Percentiles rank a stretch among this genome's conserved stretches.
These are phyloP conservation scores for Papilio elwesi DNA, from an alignment of 2,888 invertebrate genomes.

Conservation along the genomic window DNA sequence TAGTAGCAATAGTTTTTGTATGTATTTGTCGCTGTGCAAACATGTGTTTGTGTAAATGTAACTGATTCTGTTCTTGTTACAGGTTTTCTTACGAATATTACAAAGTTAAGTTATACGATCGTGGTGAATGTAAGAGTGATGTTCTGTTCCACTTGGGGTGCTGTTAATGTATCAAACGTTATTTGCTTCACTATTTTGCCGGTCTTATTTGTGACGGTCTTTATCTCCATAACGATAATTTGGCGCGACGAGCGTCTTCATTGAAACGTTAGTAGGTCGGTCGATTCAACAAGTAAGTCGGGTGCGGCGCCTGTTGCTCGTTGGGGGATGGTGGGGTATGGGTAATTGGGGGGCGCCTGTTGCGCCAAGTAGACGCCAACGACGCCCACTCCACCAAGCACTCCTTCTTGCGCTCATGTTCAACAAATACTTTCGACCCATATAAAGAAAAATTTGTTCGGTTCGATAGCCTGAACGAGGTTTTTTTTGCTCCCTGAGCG, in stretches of 20 bases:
- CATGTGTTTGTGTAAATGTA: slow-evolving; percentile 7
- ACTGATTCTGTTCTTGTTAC: background rate
- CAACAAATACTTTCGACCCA: slow-evolving; percentile 72
- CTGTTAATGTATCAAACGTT: slow-evolving; percentile 24
- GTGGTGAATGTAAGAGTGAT: background rate
- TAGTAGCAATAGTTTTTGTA: background rate
- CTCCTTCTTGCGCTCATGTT: slow-evolving; percentile 65
- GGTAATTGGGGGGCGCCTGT: slow-evolving; percentile 71
- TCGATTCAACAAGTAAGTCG: slow-evolving; percentile 83
- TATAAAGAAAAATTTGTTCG: slow-evolving; percentile 50
- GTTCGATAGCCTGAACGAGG: slow-evolving; percentile 24
- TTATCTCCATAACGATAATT: slow-evolving; percentile 45
- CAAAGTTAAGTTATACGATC: background rate
- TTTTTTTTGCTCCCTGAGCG: background rate
- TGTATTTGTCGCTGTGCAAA: background rate
- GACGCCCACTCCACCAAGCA: slow-evolving; percentile 63
- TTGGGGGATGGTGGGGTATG: slow-evolving; percentile 49
- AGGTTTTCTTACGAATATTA: background rate
- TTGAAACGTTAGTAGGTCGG: slow-evolving; percentile 81
- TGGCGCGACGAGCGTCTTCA: slow-evolving; percentile 66
- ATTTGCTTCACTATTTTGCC: slow-evolving; percentile 28
- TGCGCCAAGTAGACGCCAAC: slow-evolving; percentile 80
- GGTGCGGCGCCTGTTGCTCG: slow-evolving; percentile 79
- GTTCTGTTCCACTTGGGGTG: background rate
- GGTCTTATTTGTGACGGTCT: slow-evolving; percentile 41